A percentile compares a stretch with the other conserved stretches of the same genome.
These are phyloP conservation scores for Armadillidium nasatum DNA, from an alignment of 1,140 invertebrate genomes.

Conservation along the genomic window DNA sequence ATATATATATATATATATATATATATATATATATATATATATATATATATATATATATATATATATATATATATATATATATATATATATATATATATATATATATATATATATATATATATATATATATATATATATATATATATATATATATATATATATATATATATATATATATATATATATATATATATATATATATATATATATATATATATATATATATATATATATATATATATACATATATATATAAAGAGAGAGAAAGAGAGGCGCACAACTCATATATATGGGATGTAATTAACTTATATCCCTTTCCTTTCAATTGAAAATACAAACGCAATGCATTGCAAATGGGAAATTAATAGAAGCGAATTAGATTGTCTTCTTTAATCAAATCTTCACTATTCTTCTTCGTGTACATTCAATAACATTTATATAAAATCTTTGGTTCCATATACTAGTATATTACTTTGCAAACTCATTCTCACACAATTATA, in stretches of 20 bases:
- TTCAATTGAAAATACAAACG: too few relatives aligned
- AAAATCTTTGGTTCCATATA: too few relatives aligned
- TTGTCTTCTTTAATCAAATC: too few relatives aligned
- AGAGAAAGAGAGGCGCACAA: too few relatives aligned
- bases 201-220: constrained; percentile 20
- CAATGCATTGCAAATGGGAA: too few relatives aligned
- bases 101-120: constrained; percentile 18
- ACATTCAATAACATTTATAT: too few relatives aligned
- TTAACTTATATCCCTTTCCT: too few relatives aligned
- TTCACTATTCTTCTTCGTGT: too few relatives aligned
- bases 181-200: constrained; percentile 19
- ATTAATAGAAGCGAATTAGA: too few relatives aligned
- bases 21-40: background rate
- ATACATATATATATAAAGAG: background rate
- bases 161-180: constrained; percentile 12
- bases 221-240: constrained; percentile 18
- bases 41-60: constrained; percentile 8
- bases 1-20: constrained; percentile 11
- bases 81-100: constrained; percentile 20
- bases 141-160: background rate
- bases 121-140: constrained; percentile 7
- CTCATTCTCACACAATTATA: too few relatives aligned
- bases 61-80: constrained; percentile 19
- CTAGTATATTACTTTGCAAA: too few relatives aligned
- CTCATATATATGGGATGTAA: background rate